A percentile compares a stretch with the other conserved stretches of the same genome.
phyloP scores from a whole-genome alignment of 2,797 vertebrate genomes.

The Eupleurogrammus muticus region DNA sequence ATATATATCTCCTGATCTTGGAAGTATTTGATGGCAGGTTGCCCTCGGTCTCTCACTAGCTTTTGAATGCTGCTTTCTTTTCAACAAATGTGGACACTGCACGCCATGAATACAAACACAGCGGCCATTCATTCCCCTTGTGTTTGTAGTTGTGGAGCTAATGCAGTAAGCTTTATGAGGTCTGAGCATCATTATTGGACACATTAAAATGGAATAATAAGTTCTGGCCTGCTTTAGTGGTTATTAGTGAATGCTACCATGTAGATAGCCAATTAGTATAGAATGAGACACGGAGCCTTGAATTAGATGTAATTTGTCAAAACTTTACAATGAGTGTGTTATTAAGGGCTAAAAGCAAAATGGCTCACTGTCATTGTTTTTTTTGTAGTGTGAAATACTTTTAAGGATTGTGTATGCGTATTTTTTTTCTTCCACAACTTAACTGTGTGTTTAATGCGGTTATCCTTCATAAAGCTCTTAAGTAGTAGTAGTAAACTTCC shows the following conservation, averaged over 20 bases:
- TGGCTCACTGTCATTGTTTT: conserved; percentile 4
- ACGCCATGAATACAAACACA: conserved; percentile 25
- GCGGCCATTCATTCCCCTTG: conserved; percentile 10
- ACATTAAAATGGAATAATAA: conserved; percentile 66
- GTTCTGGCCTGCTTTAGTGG: conserved; percentile 49
- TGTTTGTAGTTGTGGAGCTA: conserved; percentile 48
- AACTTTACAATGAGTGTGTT: conserved; percentile 48
- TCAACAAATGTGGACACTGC: neutral
- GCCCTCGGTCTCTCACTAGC: neutral
- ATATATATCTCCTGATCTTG: neutral
- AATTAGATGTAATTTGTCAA: conserved; percentile 60
- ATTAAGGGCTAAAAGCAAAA: conserved; percentile 36
- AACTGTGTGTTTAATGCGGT: conserved; percentile 17
- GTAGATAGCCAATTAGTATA: conserved; percentile 49
- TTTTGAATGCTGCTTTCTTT: conserved; percentile 1
- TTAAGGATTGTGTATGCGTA: neutral
- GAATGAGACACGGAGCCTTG: conserved; percentile 36
- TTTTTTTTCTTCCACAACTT: conserved; percentile 1
- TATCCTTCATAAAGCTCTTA: conserved; percentile 7
- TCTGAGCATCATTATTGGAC: conserved; percentile 56
- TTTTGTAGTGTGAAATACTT: neutral
- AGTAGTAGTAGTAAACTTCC: conserved; percentile 19
- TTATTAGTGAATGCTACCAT: conserved; percentile 49
- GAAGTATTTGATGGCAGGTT: neutral
- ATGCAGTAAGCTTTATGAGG: conserved; percentile 58